These are phyloP conservation scores for Falco punctatus DNA, from an alignment of 2,113 vertebrate species.

Conservation along the genomic window DNA sequence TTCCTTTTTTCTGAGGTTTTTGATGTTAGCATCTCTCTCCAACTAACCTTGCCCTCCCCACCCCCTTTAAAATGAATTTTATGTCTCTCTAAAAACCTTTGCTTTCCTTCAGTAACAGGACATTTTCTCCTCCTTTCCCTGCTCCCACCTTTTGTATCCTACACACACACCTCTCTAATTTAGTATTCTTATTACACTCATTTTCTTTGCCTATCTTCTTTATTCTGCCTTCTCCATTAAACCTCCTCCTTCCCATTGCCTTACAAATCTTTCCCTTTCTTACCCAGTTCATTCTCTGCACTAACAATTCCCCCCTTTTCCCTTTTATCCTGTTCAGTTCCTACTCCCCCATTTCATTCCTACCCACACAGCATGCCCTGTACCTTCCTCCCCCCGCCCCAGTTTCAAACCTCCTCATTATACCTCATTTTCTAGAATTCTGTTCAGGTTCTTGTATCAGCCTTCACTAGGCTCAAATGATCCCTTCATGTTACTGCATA, in stretches of 20 bases:
- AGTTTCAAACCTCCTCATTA: conserved; percentile 30
- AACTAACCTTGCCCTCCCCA: not conserved
- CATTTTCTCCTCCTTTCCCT: not conserved
- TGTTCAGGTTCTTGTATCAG: not conserved
- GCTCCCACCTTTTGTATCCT: not conserved
- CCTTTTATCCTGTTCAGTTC: not conserved
- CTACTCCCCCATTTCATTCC: conserved; percentile 23
- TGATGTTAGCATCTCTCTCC: not conserved
- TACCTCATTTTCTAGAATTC: conserved; percentile 1
- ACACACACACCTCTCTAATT: not conserved
- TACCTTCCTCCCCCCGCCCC: not conserved
- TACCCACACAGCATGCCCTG: not conserved
- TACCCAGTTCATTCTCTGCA: not conserved
- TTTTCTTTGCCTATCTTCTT: not conserved
- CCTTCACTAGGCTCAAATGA: not conserved
- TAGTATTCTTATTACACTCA: not conserved
- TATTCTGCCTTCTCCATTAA: not conserved
- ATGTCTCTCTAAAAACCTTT: not conserved
- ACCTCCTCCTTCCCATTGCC: not conserved
- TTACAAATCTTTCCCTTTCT: not conserved
- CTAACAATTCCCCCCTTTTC: conserved; percentile 4
- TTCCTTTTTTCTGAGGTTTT: not conserved
- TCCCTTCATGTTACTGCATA: not conserved
- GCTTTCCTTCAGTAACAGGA: not conserved
- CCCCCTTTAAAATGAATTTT: not conserved